Base-by-base conservation (phyloP, 2,888 invertebrate species). In the Xanthorhoe designata region DNA sequence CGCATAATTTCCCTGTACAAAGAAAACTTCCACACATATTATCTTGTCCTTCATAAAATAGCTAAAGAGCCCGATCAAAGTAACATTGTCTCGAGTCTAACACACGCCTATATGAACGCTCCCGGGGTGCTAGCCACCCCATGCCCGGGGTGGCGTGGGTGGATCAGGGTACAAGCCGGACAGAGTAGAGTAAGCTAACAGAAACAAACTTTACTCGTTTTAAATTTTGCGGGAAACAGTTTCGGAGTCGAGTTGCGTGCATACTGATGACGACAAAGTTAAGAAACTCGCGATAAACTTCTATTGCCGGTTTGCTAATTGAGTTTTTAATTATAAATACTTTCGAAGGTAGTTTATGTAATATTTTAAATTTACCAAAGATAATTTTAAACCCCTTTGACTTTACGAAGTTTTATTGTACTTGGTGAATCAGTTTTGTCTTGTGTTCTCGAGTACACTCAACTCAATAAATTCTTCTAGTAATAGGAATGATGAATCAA, bases 201-300 rank as follows among this genome's bases (percentile, higher is more conserved):
- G 84, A 88, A 87, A 87, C 88, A 87, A 92, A 92, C 90, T 92
- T 94, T 92, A 88, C 92, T 92, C 94, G 91, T 93, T 94, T 92
- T 17, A 92, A 92, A 92, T 89, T 91, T 90, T 90, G 91, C 88
- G 88, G 89, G 70, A 75, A 85, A 84, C 82, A 78, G 85, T 87
- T 86, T 78, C 83, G 62, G 79, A 84, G 83, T 87, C 80, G 75
- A 79, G 81, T 85, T 87, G 86, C 88, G 88, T 89, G 87, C 84
- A 86, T 83, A 84, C 81, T 80, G 83, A 82, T 81, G 79, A 73
- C 84, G 83, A 80, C 78, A 72, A 86, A 89, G 83, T 88, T 89
- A 81, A 81, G 84, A 84, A 83, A 84, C 79, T 80, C 78, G 64
- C 72, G 74, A 78, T 76, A 73, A 88, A 88, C 83, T 90, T 90